Percentiles rank a stretch among this genome's conserved stretches.
Evolutionary conservation across 2,888 invertebrate genomes (phyloP).

Genomic region (Dysmachus trigonus): DNA sequence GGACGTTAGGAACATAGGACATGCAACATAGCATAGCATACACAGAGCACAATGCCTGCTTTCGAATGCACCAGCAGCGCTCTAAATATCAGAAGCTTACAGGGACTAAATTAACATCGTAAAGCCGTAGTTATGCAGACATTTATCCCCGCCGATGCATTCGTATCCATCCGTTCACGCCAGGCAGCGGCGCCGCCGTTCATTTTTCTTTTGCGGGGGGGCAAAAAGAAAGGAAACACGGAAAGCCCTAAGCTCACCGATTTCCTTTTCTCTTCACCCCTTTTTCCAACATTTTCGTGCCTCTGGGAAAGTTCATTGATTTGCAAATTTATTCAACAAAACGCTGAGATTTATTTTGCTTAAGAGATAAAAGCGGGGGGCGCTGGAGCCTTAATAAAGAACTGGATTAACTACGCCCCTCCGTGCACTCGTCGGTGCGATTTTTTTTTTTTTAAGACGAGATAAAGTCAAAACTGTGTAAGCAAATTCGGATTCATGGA

Average conservation of each 20-base stretch:
- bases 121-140: neutral
- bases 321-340: conserved; percentile 22
- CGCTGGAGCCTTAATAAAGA: neutral
- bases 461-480: conserved; percentile 19
- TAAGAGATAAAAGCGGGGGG: neutral
- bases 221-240: neutral
- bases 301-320: neutral
- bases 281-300: neutral
- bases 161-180: neutral
- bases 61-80: neutral
- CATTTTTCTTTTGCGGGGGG: neutral
- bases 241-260: neutral
- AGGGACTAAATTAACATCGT: neutral
- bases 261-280: neutral
- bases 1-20: neutral
- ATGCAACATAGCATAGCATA: too few relatives aligned
- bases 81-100: neutral
- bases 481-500: conserved; percentile 4
- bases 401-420: neutral
- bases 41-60: neutral
- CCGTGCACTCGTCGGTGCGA: neutral
- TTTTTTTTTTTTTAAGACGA: neutral
- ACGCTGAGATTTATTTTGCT: conserved; percentile 5
- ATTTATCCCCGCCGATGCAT: neutral
- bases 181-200: neutral